These are phyloP conservation scores for Drosophila carrolli DNA, from an alignment of 1,140 invertebrate species.

Conservation along the genomic window DNA sequence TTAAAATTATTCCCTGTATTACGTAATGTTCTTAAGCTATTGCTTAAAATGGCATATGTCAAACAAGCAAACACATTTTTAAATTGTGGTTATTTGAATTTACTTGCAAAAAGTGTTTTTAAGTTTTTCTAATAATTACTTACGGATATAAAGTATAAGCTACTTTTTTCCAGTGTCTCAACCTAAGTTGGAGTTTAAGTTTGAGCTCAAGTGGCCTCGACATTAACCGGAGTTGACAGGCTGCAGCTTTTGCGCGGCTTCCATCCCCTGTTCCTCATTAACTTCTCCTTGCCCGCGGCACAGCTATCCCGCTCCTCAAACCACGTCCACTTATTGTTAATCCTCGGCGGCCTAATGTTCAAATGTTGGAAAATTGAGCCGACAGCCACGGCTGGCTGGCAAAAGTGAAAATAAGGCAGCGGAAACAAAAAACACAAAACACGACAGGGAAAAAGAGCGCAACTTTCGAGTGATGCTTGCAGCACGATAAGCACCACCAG, in stretches of 20 bases:
- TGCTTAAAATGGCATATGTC: too few relatives aligned
- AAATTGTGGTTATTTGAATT: neutral
- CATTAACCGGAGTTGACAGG: conserved; percentile 74
- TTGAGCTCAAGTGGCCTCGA: conserved; percentile 41
- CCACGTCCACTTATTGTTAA: conserved; percentile 69
- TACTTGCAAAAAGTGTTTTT: too few relatives aligned
- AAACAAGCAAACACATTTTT: too few relatives aligned
- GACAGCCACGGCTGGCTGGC: conserved; percentile 40
- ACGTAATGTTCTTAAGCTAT: too few relatives aligned
- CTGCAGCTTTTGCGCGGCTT: conserved; percentile 44
- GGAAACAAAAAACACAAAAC: conserved; percentile 2
- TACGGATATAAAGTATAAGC: too few relatives aligned
- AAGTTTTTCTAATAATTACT: neutral
- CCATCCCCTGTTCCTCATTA: conserved; percentile 54
- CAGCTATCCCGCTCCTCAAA: conserved; percentile 22
- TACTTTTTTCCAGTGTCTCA: conserved; percentile 4
- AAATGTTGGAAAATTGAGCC: conserved; percentile 82
- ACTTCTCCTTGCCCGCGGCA: conserved; percentile 63
- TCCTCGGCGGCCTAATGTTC: conserved; percentile 79
- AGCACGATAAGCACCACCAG: conserved; percentile 69
- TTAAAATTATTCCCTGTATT: too few relatives aligned
- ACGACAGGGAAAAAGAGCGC: conserved; percentile 46
- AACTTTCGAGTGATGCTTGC: conserved; percentile 80
- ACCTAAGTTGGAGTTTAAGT: conserved; percentile 15
- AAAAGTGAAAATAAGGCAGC: conserved; percentile 34